A percentile compares a stretch with the other conserved stretches of the same genome.
These are phyloP conservation scores for Danionella cerebrum DNA, from an alignment of 2,113 vertebrate species.

Conservation along the genomic window DNA sequence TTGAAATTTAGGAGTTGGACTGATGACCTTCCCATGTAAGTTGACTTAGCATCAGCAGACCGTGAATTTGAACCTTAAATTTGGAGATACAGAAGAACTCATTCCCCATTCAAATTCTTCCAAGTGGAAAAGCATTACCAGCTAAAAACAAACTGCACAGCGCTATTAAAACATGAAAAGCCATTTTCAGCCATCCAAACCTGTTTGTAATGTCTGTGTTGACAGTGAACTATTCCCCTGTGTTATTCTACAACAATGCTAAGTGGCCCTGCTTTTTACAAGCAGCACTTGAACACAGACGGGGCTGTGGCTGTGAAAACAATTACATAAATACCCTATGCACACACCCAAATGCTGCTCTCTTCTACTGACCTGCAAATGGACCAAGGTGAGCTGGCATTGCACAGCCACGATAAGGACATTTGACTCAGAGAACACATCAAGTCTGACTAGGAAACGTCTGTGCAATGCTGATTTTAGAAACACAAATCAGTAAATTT, in stretches of 20 bases:
- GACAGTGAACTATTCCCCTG: slow-evolving; percentile 34
- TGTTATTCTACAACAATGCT: slow-evolving; percentile 14
- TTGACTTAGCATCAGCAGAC: too few relatives aligned
- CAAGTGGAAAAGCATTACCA: too few relatives aligned
- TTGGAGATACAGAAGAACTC: too few relatives aligned
- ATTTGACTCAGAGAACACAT: not conserved
- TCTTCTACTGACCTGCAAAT: not conserved
- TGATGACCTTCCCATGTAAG: too few relatives aligned
- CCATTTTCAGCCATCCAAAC: slow-evolving; percentile 6
- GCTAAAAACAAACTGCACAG: not conserved
- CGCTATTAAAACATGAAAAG: not conserved
- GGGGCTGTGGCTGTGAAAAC: not conserved
- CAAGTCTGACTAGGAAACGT: not conserved
- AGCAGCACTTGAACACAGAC: slow-evolving; percentile 13
- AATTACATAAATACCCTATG: slow-evolving; percentile 7
- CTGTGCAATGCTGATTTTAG: not conserved
- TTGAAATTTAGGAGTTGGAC: too few relatives aligned
- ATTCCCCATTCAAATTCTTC: too few relatives aligned
- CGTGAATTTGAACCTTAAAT: too few relatives aligned
- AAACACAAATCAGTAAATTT: too few relatives aligned
- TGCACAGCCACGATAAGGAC: not conserved
- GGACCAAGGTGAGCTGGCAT: not conserved
- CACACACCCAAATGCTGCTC: not conserved
- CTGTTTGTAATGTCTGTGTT: slow-evolving; percentile 10
- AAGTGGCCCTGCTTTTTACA: slow-evolving; percentile 22